phyloP scores from a whole-genome alignment of 2,888 invertebrate species.

The Cheilosia impressa region DNA sequence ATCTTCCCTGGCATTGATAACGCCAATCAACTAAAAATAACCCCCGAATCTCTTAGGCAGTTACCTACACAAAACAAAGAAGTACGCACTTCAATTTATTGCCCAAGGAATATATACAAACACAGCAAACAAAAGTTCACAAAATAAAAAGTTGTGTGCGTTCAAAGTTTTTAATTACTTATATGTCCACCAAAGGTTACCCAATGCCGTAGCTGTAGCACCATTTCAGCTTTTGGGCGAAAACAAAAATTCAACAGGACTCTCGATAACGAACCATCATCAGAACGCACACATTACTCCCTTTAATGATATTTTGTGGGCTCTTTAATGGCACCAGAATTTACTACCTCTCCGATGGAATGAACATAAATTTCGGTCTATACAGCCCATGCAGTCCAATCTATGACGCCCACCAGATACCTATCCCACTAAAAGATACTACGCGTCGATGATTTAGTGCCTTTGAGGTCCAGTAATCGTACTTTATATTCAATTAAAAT shows the following conservation, averaged over 20 bases:
- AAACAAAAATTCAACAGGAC: slow-evolving; percentile 1
- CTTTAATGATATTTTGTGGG: slow-evolving; percentile 60
- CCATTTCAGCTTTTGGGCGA: not conserved
- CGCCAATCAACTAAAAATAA: too few relatives aligned
- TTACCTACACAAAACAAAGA: not conserved
- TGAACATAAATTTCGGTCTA: slow-evolving; percentile 46
- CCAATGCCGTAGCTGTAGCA: too few relatives aligned
- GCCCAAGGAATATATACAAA: not conserved
- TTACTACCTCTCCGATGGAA: slow-evolving; percentile 38
- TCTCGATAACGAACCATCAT: slow-evolving; percentile 26
- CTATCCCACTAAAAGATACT: slow-evolving; percentile 11
- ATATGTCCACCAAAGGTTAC: not conserved
- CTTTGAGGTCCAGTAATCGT: slow-evolving; percentile 68
- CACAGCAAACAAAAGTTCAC: not conserved
- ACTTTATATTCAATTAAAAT: slow-evolving; percentile 71
- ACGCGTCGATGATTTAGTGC: slow-evolving; percentile 47
- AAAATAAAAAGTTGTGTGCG: not conserved
- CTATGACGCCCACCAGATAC: slow-evolving; percentile 2
- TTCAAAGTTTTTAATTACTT: slow-evolving; percentile 33
- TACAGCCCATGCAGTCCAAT: slow-evolving; percentile 16
- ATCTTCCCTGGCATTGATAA: too few relatives aligned
- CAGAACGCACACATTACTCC: slow-evolving; percentile 36
- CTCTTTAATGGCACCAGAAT: slow-evolving; percentile 56
- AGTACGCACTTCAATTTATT: not conserved
- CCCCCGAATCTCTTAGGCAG: not conserved